Evolutionary conservation across 2,888 invertebrate species (phyloP).

Genomic region (Eristalis tenax): DNA sequence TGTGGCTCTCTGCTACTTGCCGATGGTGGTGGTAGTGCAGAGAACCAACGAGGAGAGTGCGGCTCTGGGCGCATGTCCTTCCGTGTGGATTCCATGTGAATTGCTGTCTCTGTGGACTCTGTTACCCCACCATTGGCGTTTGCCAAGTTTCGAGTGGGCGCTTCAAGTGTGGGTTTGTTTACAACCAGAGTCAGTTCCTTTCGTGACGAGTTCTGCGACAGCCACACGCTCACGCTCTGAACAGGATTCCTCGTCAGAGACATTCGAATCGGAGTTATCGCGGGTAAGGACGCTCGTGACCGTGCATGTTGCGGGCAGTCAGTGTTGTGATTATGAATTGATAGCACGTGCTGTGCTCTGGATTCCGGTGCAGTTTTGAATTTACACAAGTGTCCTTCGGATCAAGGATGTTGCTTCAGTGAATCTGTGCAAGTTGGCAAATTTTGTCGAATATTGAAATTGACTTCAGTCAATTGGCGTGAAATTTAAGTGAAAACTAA

Average conservation of each 20-base stretch:
- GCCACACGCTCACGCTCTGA: not conserved
- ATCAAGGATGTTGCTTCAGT: not conserved
- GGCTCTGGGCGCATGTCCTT: constrained; percentile 61
- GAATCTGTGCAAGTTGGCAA: not conserved
- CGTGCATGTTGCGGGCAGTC: constrained; percentile 38
- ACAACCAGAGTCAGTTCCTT: constrained; percentile 64
- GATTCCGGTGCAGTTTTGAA: constrained; percentile 2
- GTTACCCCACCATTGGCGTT: constrained; percentile 61
- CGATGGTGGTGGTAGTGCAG: constrained; percentile 6
- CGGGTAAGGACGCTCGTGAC: constrained; percentile 38
- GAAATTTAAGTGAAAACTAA: not conserved
- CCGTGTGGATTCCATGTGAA: constrained; percentile 51
- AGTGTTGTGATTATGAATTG: constrained; percentile 63
- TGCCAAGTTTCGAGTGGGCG: constrained; percentile 53
- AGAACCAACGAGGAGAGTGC: constrained; percentile 20
- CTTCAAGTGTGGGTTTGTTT: constrained; percentile 63
- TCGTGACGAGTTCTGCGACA: constrained; percentile 50
- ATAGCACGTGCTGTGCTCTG: constrained; percentile 51
- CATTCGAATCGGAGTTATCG: not conserved
- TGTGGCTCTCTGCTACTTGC: not conserved
- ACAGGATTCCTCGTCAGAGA: not conserved
- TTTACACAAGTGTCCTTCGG: not conserved
- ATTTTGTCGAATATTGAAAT: not conserved
- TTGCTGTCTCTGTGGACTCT: constrained; percentile 2
- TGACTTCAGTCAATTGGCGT: not conserved